A percentile compares a stretch with the other conserved stretches of the same genome.
These are phyloP conservation scores for Ranitomeya imitator DNA, from an alignment of 2,113 vertebrate genomes.

Conservation along the genomic window DNA sequence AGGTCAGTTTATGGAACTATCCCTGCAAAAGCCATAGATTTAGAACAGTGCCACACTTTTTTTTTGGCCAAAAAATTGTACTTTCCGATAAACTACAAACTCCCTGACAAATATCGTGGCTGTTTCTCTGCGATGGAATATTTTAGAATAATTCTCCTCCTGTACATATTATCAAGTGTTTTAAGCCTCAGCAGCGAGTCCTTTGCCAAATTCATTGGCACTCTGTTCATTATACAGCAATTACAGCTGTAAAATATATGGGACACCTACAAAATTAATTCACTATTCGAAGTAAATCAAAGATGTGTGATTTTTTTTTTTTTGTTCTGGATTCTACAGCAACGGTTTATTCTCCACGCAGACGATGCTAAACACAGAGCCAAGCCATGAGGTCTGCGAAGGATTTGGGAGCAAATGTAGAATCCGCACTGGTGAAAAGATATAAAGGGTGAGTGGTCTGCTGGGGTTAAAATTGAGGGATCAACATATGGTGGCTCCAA, in stretches of 20 bases:
- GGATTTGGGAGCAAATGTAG: neutral
- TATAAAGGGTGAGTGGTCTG: neutral
- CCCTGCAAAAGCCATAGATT: neutral
- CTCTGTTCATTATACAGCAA: constrained; percentile 38
- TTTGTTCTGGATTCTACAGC: neutral
- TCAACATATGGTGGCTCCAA: too few relatives aligned
- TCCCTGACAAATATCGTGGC: too few relatives aligned
- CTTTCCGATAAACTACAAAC: neutral
- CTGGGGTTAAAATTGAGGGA: too few relatives aligned
- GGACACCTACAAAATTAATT: constrained; percentile 20
- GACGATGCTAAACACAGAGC: neutral
- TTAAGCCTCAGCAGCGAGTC: neutral
- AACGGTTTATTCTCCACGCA: neutral
- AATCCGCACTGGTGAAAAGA: neutral
- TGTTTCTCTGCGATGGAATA: neutral
- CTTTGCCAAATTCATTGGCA: constrained; percentile 24
- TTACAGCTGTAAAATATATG: constrained; percentile 28
- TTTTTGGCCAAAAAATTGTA: neutral
- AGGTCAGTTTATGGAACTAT: too few relatives aligned
- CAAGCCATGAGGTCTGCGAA: neutral
- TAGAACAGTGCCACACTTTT: neutral
- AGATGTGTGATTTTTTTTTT: neutral
- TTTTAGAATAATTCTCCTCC: neutral
- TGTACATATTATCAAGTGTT: neutral
- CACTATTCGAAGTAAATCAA: constrained; percentile 10